Evolutionary conservation across 2,888 invertebrate species (phyloP).

Genomic region (Acleris sparsana): DNA sequence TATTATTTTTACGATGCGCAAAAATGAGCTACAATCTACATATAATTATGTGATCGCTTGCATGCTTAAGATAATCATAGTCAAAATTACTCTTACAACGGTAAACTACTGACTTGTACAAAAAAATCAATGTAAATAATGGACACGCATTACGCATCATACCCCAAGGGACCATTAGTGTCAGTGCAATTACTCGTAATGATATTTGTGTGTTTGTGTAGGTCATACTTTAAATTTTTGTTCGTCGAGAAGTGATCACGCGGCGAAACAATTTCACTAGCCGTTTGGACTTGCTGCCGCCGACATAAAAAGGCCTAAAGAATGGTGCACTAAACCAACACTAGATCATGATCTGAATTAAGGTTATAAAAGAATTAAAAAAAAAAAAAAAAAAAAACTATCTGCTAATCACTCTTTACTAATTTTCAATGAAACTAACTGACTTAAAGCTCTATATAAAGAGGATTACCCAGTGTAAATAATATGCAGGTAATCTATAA

Average conservation of each 20-base stretch:
- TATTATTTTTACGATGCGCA: conserved; percentile 48
- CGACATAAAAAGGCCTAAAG: conserved; percentile 53
- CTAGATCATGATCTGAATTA: conserved; percentile 2
- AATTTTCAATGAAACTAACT: no score
- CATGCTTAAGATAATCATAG: conserved; percentile 50
- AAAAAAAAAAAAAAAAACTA: no score
- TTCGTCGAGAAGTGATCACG: conserved; percentile 46
- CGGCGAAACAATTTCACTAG: conserved; percentile 47
- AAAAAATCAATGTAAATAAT: conserved; percentile 59
- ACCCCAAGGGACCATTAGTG: conserved; percentile 61
- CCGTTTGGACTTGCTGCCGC: conserved; percentile 51
- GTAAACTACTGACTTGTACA: conserved; percentile 47
- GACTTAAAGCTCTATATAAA: no score
- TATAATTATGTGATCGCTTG: conserved; percentile 42
- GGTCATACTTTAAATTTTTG: conserved; percentile 54
- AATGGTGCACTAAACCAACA: conserved; percentile 47
- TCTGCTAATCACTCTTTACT: no score
- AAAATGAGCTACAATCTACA: conserved; percentile 45
- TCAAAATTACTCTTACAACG: conserved; percentile 56
- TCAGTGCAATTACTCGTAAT: conserved; percentile 61
- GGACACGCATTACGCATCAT: conserved; percentile 48
- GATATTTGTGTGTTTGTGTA: conserved; percentile 52
- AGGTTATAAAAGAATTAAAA: no score
- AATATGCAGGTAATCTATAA: no score
- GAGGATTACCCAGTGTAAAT: no score